Evolutionary conservation across 37 sponge, comb jelly and placozoan species (phyloP), one percentile per base, ranked within the genome.

Genomic region (Amphimedon queenslandica): DNA sequence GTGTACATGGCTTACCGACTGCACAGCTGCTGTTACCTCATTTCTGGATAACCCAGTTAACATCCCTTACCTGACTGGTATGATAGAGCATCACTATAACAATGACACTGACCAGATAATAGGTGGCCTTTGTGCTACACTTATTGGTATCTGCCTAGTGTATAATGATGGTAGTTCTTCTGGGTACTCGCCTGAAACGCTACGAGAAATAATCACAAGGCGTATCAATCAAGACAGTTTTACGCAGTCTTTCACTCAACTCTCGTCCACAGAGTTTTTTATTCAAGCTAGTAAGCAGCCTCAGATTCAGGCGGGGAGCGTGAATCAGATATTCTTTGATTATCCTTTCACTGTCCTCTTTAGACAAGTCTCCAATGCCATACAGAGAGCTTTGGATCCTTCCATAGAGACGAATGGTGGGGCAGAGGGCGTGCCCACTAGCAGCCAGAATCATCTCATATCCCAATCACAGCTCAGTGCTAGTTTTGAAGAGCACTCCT

Each of bases 1-100:
- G 30, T 73, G 78, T 37, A 71, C 77, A 27, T 96, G 96, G 96
- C 63, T 96, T 60, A 63, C 67, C 38, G 80, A 88, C 29, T 92
- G 87, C 33, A 70, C 77, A 13, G 13, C 75, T 1, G 88, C 83
- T 57, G 96, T 96, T 35, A 64, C 80, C 3, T 82, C 84, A 74
- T 87, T 96, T 69, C 77, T 96, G 18, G 63, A 66, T 70, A 85
- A 84, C 36, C n/a, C 66, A 4, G 70, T 66, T 18, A 92, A 87
- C 42, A 77, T 96, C 27, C 76, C 93, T 13, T 85, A 78, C 56
- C 71, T 92, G 13, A 92, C 81, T 34, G 74, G 82, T 31, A 87
- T 77, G 79, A 32, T 80, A 5, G 90, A 89, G 65, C 72, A 74
- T 29, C 79, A 70, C 55, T 58, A 73, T 37, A 58, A 82, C 42